Conservation (phyloP, 2,888 invertebrate genomes). For the Drosophila niveifrons region DNA sequence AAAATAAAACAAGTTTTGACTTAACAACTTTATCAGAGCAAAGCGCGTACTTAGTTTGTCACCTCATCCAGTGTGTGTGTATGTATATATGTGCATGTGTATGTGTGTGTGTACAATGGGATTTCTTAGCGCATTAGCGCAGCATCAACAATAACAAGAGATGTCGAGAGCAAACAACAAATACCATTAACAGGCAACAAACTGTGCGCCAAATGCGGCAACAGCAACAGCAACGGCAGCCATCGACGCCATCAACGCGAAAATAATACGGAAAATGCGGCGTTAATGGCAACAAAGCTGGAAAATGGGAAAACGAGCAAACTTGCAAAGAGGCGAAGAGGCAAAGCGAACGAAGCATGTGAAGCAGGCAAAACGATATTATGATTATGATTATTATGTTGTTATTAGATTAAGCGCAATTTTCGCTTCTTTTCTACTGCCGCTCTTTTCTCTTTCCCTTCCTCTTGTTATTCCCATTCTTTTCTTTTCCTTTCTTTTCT, state of each 20-base stretch:
- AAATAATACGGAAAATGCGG: conserved; percentile 78
- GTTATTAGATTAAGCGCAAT: conserved; percentile 84
- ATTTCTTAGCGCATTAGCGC: conserved; percentile 73
- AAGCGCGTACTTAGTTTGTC: conserved; percentile 56
- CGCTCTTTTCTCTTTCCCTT: conserved; percentile 21
- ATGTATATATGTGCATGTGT: conserved; percentile 19
- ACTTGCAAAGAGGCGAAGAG: conserved; percentile 9
- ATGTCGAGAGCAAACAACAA: conserved; percentile 48
- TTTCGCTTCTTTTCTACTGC: conserved; percentile 64
- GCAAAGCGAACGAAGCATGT: conserved; percentile 43
- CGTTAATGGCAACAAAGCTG: conserved; percentile 66
- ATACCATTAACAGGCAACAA: conserved; percentile 71
- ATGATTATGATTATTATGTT: conserved; percentile 83
- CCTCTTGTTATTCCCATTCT: conserved; percentile 6
- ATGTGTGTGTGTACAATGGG: conserved; percentile 49
- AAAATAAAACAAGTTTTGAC: conserved; percentile 65
- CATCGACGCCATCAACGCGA: conserved; percentile 71
- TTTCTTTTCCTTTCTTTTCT: conserved; percentile 27
- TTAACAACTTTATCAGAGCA: conserved; percentile 78
- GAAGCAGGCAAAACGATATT: conserved; percentile 73
- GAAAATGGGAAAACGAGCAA: conserved; percentile 1
- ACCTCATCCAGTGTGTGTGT: conserved; percentile 9
- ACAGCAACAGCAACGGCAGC: conserved; percentile 47
- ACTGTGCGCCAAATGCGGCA: conserved; percentile 71
- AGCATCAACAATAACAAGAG: conserved; percentile 33